Base-by-base conservation (phyloP, 35 echinoderm and acorn worm species). In the Heliocidaris tuberculata region DNA sequence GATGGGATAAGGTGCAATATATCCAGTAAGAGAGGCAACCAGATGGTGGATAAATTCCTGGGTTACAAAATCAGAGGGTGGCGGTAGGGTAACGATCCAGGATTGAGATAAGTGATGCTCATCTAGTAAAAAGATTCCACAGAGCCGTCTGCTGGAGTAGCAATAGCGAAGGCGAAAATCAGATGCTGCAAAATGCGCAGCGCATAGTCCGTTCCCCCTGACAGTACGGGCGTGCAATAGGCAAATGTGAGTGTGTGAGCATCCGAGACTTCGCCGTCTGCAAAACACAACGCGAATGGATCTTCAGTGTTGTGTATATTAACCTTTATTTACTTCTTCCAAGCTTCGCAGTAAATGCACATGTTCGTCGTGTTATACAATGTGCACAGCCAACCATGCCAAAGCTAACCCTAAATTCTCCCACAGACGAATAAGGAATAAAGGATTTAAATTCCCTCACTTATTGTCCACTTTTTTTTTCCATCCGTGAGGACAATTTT, bases 41-140 rank as follows among this genome's bases (percentile, higher is more conserved):
- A 78, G 65, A 78, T 78, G 65, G 65, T 78, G 65, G 65, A 78
- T 78, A 78, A 78, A 78, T 78, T 78, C 65, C 65, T 78, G 65
- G 15, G 65, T 78, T 78, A 21, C 65, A 78, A 78, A 78, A 78
- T 78, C 65, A 78, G 65, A 78, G 65, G 65, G 65, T 78, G 65
- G 65, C 27, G 65, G 65, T 24, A 8, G 65, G 7, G 27, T 78
- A 78, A 78, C 65, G 65, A 78, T 78, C 65, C 65, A n/a, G 24
- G 65, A 78, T 78, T 78, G 65, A 78, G 65, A 78, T 78, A 78
- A 78, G 65, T 78, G 65, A 78, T 78, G 65, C 65, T 78, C 65
- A 78, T 13, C 52, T 15, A 56, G 52, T 2, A 56, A 78, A 42
- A 78, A 78, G 65, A 78, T 78, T 78, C 65, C 65, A 78, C 65